Evolutionary conservation across 2,888 invertebrate species (phyloP), one percentile per base, ranked within the genome.

Genomic region (Sinelater perroti): DNA sequence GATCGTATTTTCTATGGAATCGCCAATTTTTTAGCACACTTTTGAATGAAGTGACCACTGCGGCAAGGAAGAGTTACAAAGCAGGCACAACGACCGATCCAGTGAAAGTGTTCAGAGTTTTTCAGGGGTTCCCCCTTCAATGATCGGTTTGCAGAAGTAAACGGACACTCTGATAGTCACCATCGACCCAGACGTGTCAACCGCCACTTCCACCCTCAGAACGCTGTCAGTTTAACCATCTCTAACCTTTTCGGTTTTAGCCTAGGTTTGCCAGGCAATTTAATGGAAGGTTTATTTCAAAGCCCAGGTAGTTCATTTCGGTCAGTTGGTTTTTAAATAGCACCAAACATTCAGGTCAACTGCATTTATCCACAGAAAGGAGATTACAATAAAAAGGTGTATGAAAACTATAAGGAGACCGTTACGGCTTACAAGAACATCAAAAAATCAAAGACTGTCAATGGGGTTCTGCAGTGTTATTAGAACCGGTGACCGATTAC

Each of bases 61-160:
- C 79, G 97, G 97, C 68, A 95, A 95, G 77, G 95, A 96, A 70
- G 97, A 96, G 6, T 80, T 96, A 70, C 85, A 80, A 47, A 79
- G 79, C 44, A 80, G 86, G 68, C 75, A 88, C 89, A 71, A 99
- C 99, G 88, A 89, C 97, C 77, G 96, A 97, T 77, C 98, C 98
- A 16, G 95, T 97, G 74, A 98, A 98, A 72, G 97, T 99, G 50
- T 99, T 99, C 82, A 89, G 94, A 99, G 79, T 99, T 99, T 83
- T 99, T 99, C 78, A 93, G 93, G 33, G 90, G 88, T 35, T 87
- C 87, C 72, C 90, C 93, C 20, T 94, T 97, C 78, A 88, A 88
- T 67, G 92, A 93, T 72, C 82, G 93, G 64, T 90, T 93, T 79
- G 86, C 85, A 82, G 84, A 83, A 66, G 76, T 83, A 59, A 82